These are phyloP conservation scores for Spatula clypeata DNA, from an alignment of 2,797 vertebrate species.

Conservation along the genomic window DNA sequence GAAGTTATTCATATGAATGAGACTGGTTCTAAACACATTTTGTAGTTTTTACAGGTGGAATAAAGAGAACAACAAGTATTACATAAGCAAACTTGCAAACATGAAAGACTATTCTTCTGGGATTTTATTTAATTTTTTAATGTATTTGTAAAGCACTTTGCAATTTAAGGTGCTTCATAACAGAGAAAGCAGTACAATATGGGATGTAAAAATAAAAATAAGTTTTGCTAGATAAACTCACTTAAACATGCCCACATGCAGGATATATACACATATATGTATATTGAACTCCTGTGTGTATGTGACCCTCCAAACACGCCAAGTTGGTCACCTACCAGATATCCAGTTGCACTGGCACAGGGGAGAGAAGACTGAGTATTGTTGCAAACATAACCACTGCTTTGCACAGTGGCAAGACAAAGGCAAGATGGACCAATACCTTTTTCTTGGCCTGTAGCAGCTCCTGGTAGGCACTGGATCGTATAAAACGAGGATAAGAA, in stretches of 20 bases:
- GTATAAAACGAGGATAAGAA: conserved; percentile 98
- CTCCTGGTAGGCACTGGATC: conserved; percentile 99
- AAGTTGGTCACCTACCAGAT: conserved; percentile 80
- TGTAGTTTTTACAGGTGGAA: conserved; percentile 40
- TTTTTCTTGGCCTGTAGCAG: conserved; percentile 99
- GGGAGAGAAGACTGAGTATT: conserved; percentile 71
- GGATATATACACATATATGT: conserved; percentile 73
- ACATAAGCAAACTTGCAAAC: conserved; percentile 72
- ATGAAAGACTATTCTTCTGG: conserved; percentile 75
- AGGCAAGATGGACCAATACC: conserved; percentile 87
- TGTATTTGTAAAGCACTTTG: conserved; percentile 69
- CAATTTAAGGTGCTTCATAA: conserved; percentile 74
- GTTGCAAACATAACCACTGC: conserved; percentile 71
- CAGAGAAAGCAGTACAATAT: conserved; percentile 73
- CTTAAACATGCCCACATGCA: conserved; percentile 73
- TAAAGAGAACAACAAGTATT: conserved; percentile 65
- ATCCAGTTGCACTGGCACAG: conserved; percentile 73
- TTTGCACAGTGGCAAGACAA: conserved; percentile 76
- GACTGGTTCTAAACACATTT: conserved; percentile 58
- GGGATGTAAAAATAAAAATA: conserved; percentile 77
- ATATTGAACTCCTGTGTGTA: conserved; percentile 68
- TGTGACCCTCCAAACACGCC: conserved; percentile 74
- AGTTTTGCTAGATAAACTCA: conserved; percentile 71
- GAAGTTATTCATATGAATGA: conserved; percentile 34
- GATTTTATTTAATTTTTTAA: conserved; percentile 79